These are phyloP conservation scores for Cathartes aura DNA, from an alignment of 2,113 vertebrate species.

Conservation along the genomic window DNA sequence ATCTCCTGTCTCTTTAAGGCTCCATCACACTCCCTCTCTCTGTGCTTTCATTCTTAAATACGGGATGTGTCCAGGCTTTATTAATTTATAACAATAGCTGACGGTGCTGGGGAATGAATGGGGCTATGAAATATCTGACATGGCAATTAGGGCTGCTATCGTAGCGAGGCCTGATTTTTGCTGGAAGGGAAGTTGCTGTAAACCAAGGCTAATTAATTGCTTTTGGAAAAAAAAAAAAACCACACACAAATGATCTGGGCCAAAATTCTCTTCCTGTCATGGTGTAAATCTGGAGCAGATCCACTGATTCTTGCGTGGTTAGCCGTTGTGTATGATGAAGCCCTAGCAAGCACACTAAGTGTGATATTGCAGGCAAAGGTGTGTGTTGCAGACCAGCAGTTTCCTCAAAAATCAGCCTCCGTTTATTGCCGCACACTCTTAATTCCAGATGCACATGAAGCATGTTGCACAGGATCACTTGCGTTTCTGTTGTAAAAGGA, in stretches of 20 bases:
- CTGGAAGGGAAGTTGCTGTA: slow-evolving; percentile 15
- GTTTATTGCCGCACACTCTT: fast-evolving
- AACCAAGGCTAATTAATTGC: slow-evolving; percentile 9
- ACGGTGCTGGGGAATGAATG: slow-evolving; percentile 21
- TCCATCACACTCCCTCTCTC: not conserved
- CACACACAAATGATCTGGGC: not conserved
- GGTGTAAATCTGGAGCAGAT: not conserved
- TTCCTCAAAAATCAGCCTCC: not conserved
- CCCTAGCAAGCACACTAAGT: fast-evolving
- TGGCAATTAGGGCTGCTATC: slow-evolving; percentile 13
- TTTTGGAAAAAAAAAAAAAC: fast-evolving
- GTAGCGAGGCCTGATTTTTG: not conserved
- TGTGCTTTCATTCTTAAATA: slow-evolving; percentile 33
- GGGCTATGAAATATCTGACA: slow-evolving; percentile 17
- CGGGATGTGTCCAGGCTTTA: not conserved
- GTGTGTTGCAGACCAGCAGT: not conserved
- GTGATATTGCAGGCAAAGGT: not conserved
- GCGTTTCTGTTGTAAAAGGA: not conserved
- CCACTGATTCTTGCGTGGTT: not conserved
- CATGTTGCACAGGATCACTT: fast-evolving
- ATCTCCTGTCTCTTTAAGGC: slow-evolving; percentile 16
- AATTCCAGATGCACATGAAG: not conserved
- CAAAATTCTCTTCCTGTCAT: not conserved
- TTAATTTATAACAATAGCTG: slow-evolving; percentile 54
- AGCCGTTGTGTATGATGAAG: fast-evolving